Evolutionary conservation across 2,113 vertebrate genomes (phyloP).

Genomic region (Todiramphus chloris): DNA sequence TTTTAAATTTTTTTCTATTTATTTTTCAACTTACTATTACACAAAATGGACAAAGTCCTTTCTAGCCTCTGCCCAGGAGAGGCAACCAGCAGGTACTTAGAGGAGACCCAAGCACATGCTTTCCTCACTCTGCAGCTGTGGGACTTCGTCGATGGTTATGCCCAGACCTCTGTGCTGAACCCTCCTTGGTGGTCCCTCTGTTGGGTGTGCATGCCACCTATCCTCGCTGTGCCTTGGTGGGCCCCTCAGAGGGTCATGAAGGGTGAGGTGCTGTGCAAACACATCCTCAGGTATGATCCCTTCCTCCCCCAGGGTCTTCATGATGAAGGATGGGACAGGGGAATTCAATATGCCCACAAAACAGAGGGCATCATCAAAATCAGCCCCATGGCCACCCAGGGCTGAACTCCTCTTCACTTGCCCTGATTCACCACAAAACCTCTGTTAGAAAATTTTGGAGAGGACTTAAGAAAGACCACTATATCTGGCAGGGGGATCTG

Average conservation of each 20-base stretch:
- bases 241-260: not conserved
- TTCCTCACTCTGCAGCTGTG: rapidly evolving
- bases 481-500: not conserved
- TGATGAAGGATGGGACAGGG: rapidly evolving
- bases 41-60: not conserved
- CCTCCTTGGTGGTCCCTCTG: not conserved
- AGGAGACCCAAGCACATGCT: not conserved
- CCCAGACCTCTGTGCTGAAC: not conserved
- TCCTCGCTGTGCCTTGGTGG: rapidly evolving
- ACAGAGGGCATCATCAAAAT: not conserved
- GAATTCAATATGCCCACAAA: not conserved
- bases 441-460: not conserved
- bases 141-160: rapidly evolving
- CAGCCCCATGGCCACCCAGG: not conserved
- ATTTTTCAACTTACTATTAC: not conserved
- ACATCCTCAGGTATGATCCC: not conserved
- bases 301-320: not conserved
- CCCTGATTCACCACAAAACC: not conserved
- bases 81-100: not conserved
- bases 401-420: not conserved
- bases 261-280: not conserved
- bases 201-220: not conserved
- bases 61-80: not conserved
- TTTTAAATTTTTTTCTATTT: not conserved
- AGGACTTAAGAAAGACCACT: not conserved